Conservation (phyloP, 2,113 vertebrate species). For the Lepus europaeus region DNA sequence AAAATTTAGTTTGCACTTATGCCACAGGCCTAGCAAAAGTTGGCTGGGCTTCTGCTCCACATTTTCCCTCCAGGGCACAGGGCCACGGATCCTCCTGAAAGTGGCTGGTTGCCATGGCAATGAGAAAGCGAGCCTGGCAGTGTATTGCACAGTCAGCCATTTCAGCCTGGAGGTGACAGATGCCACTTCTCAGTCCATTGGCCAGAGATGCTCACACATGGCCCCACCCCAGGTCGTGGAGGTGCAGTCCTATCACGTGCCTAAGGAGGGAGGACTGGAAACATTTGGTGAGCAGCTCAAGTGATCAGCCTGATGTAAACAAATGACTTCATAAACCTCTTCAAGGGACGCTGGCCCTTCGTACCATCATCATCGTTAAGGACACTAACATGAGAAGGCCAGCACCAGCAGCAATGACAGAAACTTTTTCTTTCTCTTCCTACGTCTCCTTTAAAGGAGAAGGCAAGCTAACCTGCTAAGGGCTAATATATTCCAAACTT, state of each 20-base stretch:
- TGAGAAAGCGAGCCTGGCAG: not conserved
- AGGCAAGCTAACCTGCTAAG: not conserved
- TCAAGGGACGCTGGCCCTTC: not conserved
- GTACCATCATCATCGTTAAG: not conserved
- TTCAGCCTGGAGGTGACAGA: not conserved
- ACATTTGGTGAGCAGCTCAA: not conserved
- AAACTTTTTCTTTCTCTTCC: not conserved
- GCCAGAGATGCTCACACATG: not conserved
- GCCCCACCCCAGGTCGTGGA: not conserved
- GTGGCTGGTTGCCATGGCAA: not conserved
- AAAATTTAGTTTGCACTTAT: not conserved
- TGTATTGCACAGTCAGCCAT: not conserved
- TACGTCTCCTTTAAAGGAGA: constrained; percentile 22
- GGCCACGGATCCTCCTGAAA: not conserved
- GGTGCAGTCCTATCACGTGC: not conserved
- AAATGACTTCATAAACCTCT: constrained; percentile 4
- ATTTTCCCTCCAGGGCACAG: not conserved
- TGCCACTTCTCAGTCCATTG: not conserved
- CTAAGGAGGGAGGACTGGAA: not conserved
- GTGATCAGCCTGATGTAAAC: not conserved
- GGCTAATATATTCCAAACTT: constrained; percentile 35
- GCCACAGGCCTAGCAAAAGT: not conserved
- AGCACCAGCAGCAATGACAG: not conserved
- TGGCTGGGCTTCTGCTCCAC: not conserved
- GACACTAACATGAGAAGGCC: not conserved